Evolutionary conservation across 2,113 vertebrate genomes (phyloP).

Genomic region (Ptilonorhynchus violaceus): DNA sequence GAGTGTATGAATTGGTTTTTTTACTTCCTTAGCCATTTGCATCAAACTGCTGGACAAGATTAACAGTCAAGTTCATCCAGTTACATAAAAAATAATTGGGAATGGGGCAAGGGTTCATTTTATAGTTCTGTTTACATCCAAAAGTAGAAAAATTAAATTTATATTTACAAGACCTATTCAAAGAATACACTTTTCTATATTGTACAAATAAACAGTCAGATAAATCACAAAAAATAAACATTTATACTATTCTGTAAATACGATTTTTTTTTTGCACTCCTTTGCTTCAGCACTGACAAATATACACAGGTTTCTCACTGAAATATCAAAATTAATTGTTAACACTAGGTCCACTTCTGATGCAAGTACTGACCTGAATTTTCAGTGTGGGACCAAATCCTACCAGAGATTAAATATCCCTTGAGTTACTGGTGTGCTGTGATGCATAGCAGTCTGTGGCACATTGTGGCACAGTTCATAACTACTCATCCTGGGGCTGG

Average conservation of each 20-base stretch:
- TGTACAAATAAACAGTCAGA: slow-evolving; percentile 79
- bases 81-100: slow-evolving; percentile 64
- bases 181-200: slow-evolving; percentile 86
- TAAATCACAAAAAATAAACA: slow-evolving; percentile 86
- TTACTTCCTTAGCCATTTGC: slow-evolving; percentile 74
- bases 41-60: slow-evolving; percentile 72
- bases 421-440: background rate
- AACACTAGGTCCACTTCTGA: background rate
- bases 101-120: slow-evolving; percentile 72
- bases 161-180: slow-evolving; percentile 86
- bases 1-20: slow-evolving; percentile 56
- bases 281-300: background rate
- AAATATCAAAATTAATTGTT: background rate
- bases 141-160: slow-evolving; percentile 81
- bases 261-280: background rate
- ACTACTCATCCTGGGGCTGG: background rate
- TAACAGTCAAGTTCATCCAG: slow-evolving; percentile 61
- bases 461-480: background rate
- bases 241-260: slow-evolving; percentile 86
- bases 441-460: background rate
- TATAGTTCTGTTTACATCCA: slow-evolving; percentile 82
- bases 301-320: background rate
- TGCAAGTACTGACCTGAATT: background rate
- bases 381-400: background rate
- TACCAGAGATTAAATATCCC: background rate